Conservation (phyloP, 2,113 vertebrate genomes). For the Phaethon lepturus region DNA sequence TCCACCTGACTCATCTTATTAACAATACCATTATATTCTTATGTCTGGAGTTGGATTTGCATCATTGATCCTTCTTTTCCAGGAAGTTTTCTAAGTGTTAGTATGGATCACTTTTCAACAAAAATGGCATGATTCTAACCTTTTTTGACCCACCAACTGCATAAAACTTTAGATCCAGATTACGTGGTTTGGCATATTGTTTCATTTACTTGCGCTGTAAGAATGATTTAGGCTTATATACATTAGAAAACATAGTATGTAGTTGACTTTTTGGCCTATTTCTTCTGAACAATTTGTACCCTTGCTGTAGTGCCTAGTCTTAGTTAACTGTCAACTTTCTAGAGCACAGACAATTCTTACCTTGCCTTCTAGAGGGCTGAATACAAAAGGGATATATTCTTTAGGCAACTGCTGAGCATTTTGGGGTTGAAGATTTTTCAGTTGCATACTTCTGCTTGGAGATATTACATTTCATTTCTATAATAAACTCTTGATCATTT, state of each 20-base stretch:
- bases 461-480: not conserved
- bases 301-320: not conserved
- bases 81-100: not conserved
- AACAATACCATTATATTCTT: not conserved
- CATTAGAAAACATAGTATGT: not conserved
- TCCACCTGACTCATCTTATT: not conserved
- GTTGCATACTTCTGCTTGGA: not conserved
- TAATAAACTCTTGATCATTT: not conserved
- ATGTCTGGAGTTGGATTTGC: not conserved
- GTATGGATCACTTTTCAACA: not conserved
- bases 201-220: not conserved
- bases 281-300: not conserved
- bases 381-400: not conserved
- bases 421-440: not conserved
- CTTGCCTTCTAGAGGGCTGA: not conserved
- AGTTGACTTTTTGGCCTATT: not conserved
- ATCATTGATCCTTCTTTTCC: not conserved
- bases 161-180: not conserved
- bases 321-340: not conserved
- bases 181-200: not conserved
- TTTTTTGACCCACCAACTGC: not conserved
- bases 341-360: not conserved
- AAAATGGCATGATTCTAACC: not conserved
- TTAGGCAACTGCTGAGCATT: not conserved
- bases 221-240: not conserved